These are phyloP conservation scores for Lanistes nyassanus DNA, from an alignment of 1,140 invertebrate genomes.

Conservation along the genomic window DNA sequence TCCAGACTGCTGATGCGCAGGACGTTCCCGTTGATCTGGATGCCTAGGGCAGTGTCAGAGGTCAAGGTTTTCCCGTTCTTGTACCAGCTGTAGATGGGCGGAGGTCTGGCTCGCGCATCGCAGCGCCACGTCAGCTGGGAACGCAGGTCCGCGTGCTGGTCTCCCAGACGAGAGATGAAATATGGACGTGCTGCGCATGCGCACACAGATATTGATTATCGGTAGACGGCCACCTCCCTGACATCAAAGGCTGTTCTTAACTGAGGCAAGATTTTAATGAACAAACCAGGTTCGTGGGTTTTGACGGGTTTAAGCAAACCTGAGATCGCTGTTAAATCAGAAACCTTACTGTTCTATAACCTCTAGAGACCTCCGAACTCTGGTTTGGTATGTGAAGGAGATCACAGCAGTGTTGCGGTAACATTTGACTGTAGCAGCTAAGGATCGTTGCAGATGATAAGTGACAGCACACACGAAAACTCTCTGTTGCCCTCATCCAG, in stretches of 20 bases:
- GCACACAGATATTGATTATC: too few relatives aligned
- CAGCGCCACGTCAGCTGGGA: constrained; percentile 91
- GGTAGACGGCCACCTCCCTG: too few relatives aligned
- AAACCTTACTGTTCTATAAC: too few relatives aligned
- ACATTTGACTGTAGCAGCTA: too few relatives aligned
- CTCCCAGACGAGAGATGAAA: constrained; percentile 88
- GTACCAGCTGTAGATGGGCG: constrained; percentile 92
- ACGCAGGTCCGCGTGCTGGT: constrained; percentile 87
- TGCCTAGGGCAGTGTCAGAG: constrained; percentile 64
- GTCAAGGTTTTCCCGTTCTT: constrained; percentile 75
- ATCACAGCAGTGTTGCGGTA: too few relatives aligned
- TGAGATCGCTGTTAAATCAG: not conserved
- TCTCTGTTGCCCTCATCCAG: too few relatives aligned
- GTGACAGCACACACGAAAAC: too few relatives aligned
- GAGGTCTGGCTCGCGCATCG: constrained; percentile 94
- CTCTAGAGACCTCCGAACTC: too few relatives aligned
- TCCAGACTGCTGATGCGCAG: constrained; percentile 42
- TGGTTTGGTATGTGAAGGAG: too few relatives aligned
- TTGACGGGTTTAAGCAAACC: not conserved
- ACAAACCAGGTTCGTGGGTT: not conserved
- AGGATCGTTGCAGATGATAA: too few relatives aligned
- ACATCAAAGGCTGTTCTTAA: too few relatives aligned
- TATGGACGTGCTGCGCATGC: constrained; percentile 80
- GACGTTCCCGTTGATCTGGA: constrained; percentile 40
- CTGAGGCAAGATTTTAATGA: too few relatives aligned